phyloP scores from a whole-genome alignment of 2,113 vertebrate species.

The Daubentonia madagascariensis region DNA sequence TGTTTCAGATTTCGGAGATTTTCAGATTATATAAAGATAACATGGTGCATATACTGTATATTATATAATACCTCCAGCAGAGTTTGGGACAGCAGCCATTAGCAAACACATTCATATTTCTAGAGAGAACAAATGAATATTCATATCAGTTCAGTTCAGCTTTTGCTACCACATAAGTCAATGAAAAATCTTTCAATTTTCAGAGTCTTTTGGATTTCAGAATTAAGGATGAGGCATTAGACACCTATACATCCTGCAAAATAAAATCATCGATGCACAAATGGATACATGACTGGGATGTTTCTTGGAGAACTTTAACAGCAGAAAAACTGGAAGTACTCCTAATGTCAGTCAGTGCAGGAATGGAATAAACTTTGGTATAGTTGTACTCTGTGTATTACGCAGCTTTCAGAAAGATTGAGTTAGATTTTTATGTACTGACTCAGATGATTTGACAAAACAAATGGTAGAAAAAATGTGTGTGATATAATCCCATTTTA shows the following conservation, averaged over 20 bases:
- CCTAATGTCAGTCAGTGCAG: background rate
- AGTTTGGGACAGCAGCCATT: background rate
- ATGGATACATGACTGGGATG: background rate
- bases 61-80: background rate
- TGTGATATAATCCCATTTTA: background rate
- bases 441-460: background rate
- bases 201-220: constrained; percentile 10
- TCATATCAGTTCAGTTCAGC: background rate
- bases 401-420: background rate
- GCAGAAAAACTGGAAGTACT: background rate
- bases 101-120: background rate
- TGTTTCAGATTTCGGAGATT: background rate
- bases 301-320: background rate
- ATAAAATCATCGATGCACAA: background rate
- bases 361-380: background rate
- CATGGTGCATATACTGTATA: background rate
- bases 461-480: background rate
- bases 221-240: background rate
- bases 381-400: background rate
- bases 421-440: background rate
- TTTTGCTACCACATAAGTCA: background rate
- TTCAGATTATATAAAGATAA: background rate
- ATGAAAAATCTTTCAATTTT: background rate
- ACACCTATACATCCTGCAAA: background rate
- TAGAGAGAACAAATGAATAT: background rate